Evolutionary conservation across 64 coral and sea anemone genomes (phyloP).

Genomic region (Stichodactyla helianthus): DNA sequence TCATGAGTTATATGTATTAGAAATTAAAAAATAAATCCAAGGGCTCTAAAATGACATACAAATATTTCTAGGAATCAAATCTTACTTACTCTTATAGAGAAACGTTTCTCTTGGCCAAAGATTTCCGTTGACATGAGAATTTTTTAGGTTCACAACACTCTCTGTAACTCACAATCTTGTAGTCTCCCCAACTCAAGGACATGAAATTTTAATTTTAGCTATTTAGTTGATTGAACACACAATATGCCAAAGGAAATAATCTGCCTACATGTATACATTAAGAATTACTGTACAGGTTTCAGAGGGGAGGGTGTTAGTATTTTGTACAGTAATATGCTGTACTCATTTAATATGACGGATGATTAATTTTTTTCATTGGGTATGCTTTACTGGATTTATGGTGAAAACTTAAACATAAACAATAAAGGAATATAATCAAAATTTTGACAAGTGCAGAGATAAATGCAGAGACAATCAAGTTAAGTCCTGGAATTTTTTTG

Average conservation of each 20-base stretch:
- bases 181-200: conserved; percentile 15
- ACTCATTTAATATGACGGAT: not conserved
- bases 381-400: not conserved
- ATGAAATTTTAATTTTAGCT: conserved; percentile 35
- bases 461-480: not conserved
- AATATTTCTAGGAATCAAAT: not conserved
- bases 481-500: not conserved
- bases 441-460: conserved; percentile 3
- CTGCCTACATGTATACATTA: conserved; percentile 4
- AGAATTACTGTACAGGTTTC: not conserved
- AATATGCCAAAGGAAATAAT: conserved; percentile 24
- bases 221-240: not conserved
- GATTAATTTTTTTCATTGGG: not conserved
- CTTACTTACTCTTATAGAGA: conserved; percentile 54
- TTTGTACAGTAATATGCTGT: not conserved
- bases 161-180: conserved; percentile 1
- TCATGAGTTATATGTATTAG: not conserved
- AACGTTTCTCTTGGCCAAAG: conserved; percentile 28
- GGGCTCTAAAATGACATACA: not conserved
- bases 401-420: conserved; percentile 1
- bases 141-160: not conserved
- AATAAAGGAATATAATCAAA: not conserved
- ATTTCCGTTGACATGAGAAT: conserved; percentile 43
- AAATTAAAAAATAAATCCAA: not conserved
- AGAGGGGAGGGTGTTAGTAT: not conserved